A percentile compares a stretch with the other conserved stretches of the same genome.
phyloP scores from a whole-genome alignment of 2,888 invertebrate genomes.

The Myopa tessellatipennis region DNA sequence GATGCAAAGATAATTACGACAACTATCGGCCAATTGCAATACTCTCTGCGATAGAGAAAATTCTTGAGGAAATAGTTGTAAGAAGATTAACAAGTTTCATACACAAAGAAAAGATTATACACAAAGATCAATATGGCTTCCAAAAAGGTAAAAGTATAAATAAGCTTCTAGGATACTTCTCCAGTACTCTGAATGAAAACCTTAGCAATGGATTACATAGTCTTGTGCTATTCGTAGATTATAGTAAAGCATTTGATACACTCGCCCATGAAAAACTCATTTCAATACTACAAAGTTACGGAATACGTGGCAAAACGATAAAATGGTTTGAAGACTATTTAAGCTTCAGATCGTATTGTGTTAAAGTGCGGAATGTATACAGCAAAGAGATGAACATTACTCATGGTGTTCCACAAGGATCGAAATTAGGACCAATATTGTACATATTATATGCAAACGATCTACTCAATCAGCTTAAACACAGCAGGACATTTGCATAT shows the following conservation, averaged over 20 bases:
- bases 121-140: not conserved
- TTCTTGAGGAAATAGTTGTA: constrained; percentile 37
- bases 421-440: not conserved
- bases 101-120: constrained; percentile 18
- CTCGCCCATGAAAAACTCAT: too few species aligned
- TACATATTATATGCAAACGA: not conserved
- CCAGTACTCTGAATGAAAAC: constrained; percentile 11
- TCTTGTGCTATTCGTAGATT: too few species aligned
- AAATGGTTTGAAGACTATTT: constrained; percentile 32
- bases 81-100: constrained; percentile 16
- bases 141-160: constrained; percentile 29
- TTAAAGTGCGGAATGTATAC: not conserved
- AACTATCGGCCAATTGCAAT: constrained; percentile 33
- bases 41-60: constrained; percentile 23
- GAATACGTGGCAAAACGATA: too few species aligned
- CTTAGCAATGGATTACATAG: constrained; percentile 10
- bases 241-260: too few species aligned
- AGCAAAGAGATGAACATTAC: too few species aligned
- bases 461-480: not conserved
- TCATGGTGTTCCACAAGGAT: too few species aligned
- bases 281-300: too few species aligned
- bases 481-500: not conserved
- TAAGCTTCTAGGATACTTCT: constrained; percentile 22
- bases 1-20: not conserved
- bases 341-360: not conserved